These are phyloP conservation scores for Trichonephila clavata DNA, from an alignment of 1,140 invertebrate genomes.

Conservation along the genomic window DNA sequence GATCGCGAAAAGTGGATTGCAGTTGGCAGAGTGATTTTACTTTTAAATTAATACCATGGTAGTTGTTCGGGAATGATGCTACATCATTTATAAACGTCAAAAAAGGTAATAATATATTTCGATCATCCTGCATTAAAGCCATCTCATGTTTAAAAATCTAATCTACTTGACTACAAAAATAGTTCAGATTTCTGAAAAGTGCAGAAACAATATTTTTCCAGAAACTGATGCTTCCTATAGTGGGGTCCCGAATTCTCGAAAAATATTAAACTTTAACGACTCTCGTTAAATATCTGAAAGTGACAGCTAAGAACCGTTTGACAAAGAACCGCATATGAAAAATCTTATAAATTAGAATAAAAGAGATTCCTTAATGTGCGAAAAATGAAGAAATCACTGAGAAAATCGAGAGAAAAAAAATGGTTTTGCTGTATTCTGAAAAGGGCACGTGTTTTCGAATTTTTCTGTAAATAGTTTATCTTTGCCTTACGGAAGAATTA, in stretches of 20 bases:
- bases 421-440: conserved; percentile 6
- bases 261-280: conserved; percentile 68
- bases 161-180: conserved; percentile 33
- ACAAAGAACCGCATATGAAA: conserved; percentile 52
- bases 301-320: conserved; percentile 51
- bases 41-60: conserved; percentile 39
- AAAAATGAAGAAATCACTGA: conserved; percentile 37
- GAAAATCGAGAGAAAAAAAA: background rate
- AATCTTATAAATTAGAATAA: conserved; percentile 62
- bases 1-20: conserved; percentile 29
- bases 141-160: conserved; percentile 56
- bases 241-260: background rate
- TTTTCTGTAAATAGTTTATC: background rate
- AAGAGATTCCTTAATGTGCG: conserved; percentile 37
- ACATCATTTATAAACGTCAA: conserved; percentile 51
- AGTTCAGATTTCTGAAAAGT: conserved; percentile 11
- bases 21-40: conserved; percentile 38
- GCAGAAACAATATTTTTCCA: background rate
- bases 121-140: conserved; percentile 48
- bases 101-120: conserved; percentile 54
- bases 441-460: background rate
- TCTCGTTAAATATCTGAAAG: conserved; percentile 49
- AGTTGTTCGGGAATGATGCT: conserved; percentile 33
- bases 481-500: background rate
- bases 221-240: background rate